A percentile compares a stretch with the other conserved stretches of the same genome.
Conservation (phyloP, 2,888 invertebrate genomes). For the Diaperis boleti region DNA sequence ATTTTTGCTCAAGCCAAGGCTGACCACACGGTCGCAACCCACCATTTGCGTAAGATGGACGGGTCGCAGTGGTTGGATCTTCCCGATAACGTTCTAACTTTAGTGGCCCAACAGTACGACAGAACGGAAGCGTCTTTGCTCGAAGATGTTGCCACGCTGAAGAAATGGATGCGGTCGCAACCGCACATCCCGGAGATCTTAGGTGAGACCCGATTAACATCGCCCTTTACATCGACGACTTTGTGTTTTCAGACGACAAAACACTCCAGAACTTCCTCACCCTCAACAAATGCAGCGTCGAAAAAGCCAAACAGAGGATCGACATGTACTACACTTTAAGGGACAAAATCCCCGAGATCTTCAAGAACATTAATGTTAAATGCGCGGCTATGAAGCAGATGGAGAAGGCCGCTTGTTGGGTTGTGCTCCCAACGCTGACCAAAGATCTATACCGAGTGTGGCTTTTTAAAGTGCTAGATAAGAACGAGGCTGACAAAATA, state of each 20-base stretch:
- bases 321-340: slow-evolving; percentile 9
- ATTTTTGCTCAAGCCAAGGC: too few relatives aligned
- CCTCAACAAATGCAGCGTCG: slow-evolving; percentile 7
- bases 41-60: too few relatives aligned
- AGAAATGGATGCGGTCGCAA: slow-evolving; percentile 1
- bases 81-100: too few relatives aligned
- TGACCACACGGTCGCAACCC: too few relatives aligned
- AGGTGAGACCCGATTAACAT: too few relatives aligned
- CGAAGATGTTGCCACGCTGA: neutral
- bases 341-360: neutral
- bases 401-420: neutral
- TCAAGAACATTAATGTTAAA: neutral
- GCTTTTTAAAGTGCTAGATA: neutral
- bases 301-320: slow-evolving; percentile 9
- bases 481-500: neutral
- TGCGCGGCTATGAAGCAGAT: neutral
- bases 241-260: neutral
- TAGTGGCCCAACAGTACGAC: neutral
- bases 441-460: neutral
- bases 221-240: neutral
- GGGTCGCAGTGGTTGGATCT: too few relatives aligned
- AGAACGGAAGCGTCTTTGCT: neutral
- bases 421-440: neutral
- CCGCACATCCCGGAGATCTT: neutral
- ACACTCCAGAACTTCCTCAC: neutral